A percentile compares a stretch with the other conserved stretches of the same genome.
These are phyloP conservation scores for Choristoneura fumiferana DNA, from an alignment of 1,140 invertebrate species.

Conservation along the genomic window DNA sequence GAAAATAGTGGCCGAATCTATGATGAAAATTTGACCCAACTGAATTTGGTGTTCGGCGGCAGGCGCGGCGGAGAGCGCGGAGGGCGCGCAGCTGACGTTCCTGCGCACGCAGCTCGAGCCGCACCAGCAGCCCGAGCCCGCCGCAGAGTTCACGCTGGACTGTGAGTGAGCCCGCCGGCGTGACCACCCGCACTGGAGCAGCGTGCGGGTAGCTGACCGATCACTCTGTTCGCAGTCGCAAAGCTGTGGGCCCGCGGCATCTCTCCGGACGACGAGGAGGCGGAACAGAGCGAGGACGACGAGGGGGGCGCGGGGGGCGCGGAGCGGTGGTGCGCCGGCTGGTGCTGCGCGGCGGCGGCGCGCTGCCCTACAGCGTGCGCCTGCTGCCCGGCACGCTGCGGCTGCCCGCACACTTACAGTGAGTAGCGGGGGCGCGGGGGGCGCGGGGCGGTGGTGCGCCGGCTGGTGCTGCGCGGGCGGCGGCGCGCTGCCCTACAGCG, in stretches of 20 bases:
- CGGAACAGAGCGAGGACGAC: not conserved
- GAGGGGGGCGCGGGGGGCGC: conserved; percentile 22
- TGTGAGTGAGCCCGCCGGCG: conserved; percentile 82
- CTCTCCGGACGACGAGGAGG: not conserved
- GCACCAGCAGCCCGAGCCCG: conserved; percentile 59
- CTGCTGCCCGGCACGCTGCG: conserved; percentile 51
- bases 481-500: too few species aligned
- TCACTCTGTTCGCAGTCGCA: conserved; percentile 30
- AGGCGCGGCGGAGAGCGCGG: conserved; percentile 21
- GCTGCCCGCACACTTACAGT: conserved; percentile 40
- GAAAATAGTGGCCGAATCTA: too few species aligned
- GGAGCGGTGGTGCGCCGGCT: conserved; percentile 9
- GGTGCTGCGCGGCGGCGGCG: conserved; percentile 34
- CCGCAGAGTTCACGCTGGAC: conserved; percentile 87
- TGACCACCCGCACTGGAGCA: not conserved
- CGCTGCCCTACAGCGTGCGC: conserved; percentile 50
- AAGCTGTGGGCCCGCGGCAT: conserved; percentile 39
- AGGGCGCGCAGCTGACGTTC: conserved; percentile 41
- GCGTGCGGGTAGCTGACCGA: conserved; percentile 1
- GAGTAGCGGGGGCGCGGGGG: conserved; percentile 18
- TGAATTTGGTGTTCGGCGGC: too few species aligned
- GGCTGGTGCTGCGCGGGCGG: too few species aligned
- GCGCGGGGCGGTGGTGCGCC: too few species aligned
- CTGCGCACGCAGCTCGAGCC: conserved; percentile 42
- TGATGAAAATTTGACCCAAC: too few species aligned